A percentile compares a stretch with the other conserved stretches of the same genome.
Evolutionary conservation across 2,797 vertebrate species (phyloP).

Genomic region (Nyctalus aviator): DNA sequence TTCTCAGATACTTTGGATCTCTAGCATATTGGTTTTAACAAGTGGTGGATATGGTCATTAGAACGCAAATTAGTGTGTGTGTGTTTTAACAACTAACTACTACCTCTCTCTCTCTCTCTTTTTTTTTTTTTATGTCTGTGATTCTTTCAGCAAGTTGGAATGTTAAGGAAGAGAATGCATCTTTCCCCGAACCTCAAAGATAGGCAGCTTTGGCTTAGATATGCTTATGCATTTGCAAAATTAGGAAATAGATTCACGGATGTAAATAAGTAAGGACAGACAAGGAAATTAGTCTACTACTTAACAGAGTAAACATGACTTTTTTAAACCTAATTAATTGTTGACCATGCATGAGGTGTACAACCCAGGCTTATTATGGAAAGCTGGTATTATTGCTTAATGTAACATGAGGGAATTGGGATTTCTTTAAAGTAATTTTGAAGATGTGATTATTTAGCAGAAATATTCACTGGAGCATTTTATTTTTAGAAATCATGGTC

Average conservation of each 20-base stretch:
- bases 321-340: constrained; percentile 70
- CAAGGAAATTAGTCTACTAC: constrained; percentile 61
- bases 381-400: constrained; percentile 67
- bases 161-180: constrained; percentile 57
- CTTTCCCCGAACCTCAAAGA: constrained; percentile 36
- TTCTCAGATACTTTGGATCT: background rate
- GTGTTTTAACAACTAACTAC: constrained; percentile 30
- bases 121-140: background rate
- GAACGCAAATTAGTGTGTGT: constrained; percentile 36
- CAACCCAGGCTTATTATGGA: constrained; percentile 54
- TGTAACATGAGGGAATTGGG: constrained; percentile 61
- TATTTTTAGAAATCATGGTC: constrained; percentile 78
- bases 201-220: constrained; percentile 62
- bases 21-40: constrained; percentile 40
- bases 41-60: background rate
- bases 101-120: background rate
- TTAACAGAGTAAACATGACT: constrained; percentile 68
- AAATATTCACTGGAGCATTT: constrained; percentile 73
- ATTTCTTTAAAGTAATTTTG: constrained; percentile 81
- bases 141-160: constrained; percentile 65
- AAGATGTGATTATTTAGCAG: constrained; percentile 81
- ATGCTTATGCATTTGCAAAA: constrained; percentile 44
- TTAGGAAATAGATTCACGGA: constrained; percentile 66
- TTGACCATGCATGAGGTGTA: constrained; percentile 50
- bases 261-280: constrained; percentile 51